Percentiles rank a stretch among this genome's conserved stretches.
These are phyloP conservation scores for Diphyllodes magnificus DNA, from an alignment of 2,113 vertebrate species.

Conservation along the genomic window DNA sequence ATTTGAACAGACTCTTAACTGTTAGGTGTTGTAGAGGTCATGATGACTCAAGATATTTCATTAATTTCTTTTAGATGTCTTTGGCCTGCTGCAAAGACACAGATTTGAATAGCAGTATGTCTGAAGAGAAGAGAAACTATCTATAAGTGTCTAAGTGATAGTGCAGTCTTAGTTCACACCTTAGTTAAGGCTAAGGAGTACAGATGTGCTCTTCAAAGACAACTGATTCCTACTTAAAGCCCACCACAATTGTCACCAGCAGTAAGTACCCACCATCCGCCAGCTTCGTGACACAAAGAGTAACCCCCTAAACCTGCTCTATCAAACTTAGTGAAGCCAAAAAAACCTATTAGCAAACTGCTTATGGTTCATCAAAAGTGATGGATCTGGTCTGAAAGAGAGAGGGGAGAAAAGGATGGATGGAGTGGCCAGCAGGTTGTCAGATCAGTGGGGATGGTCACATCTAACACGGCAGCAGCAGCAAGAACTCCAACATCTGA, in stretches of 20 bases:
- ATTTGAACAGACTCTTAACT: not conserved
- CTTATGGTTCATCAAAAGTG: not conserved
- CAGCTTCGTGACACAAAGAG: not conserved
- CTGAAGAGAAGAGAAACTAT: not conserved
- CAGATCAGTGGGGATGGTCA: not conserved
- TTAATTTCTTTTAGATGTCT: not conserved
- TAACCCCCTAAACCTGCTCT: not conserved
- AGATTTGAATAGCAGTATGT: not conserved
- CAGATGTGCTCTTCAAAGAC: not conserved
- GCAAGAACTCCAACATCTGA: not conserved
- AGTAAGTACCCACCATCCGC: not conserved
- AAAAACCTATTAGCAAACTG: not conserved
- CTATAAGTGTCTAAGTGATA: not conserved
- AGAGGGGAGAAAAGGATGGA: not conserved
- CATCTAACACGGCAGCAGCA: not conserved
- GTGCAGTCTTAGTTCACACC: not conserved
- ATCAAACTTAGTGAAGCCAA: not conserved
- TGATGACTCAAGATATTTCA: not conserved
- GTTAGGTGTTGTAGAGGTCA: not conserved
- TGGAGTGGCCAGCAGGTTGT: not conserved
- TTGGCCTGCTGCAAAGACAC: accelerated
- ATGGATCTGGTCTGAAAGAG: not conserved
- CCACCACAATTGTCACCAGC: not conserved
- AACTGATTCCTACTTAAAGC: not conserved
- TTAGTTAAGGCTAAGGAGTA: not conserved